Evolutionary conservation across 2,888 invertebrate species (phyloP).

Genomic region (Microctonus hyperodae): DNA sequence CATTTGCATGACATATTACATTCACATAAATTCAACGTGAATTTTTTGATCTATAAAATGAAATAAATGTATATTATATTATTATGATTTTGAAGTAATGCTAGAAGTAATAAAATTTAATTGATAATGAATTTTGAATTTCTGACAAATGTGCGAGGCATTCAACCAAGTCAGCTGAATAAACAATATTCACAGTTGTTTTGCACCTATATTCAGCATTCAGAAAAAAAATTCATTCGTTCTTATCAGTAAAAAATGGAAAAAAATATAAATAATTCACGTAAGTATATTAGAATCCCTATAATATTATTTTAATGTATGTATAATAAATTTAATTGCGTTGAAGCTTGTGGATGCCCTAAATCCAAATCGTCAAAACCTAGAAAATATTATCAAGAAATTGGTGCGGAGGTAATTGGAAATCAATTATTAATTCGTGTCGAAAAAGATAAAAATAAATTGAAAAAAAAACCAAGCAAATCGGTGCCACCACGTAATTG

Average conservation of each 20-base stretch:
- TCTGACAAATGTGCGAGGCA: neutral
- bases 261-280: neutral
- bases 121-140: neutral
- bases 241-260: slow-evolving; percentile 4
- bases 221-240: neutral
- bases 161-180: too few relatives aligned
- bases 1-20: neutral
- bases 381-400: slow-evolving; percentile 68
- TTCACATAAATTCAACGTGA: neutral
- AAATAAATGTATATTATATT: neutral
- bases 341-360: slow-evolving; percentile 34
- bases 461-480: slow-evolving; percentile 36
- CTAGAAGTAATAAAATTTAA: neutral
- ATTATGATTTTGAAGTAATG: neutral
- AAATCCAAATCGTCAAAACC: neutral
- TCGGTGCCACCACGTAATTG: slow-evolving; percentile 59
- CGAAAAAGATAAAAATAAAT: slow-evolving; percentile 67
- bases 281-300: neutral
- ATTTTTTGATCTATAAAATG: neutral
- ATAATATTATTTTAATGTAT: neutral
- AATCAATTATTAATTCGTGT: slow-evolving; percentile 73
- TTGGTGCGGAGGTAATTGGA: slow-evolving; percentile 71
- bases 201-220: neutral
- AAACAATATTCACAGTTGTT: neutral
- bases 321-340: slow-evolving; percentile 1